Base-by-base conservation (phyloP, 1,140 invertebrate genomes). In the Drosophila orena region DNA sequence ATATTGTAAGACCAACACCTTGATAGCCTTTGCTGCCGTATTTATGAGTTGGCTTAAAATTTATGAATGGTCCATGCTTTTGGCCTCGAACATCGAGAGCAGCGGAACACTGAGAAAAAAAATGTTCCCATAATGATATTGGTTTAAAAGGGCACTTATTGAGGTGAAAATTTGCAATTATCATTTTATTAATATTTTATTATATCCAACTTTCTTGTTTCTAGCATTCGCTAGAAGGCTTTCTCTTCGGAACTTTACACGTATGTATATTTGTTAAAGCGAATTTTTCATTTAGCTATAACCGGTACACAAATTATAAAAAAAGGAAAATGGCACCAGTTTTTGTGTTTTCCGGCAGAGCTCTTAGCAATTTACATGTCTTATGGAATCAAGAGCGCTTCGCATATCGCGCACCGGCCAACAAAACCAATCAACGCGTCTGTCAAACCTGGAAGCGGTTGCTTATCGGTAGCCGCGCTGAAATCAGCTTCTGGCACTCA, bases 401-500 rank as follows among this genome's bases (percentile, higher is more conserved):
- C 66, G 49, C 43, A 50, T 52, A 6, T 35, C 20, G 6, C 61
- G 38, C 42, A 30, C 69, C 50, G 65, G 60, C 71, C 65, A 77
- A 47, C 84, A 89, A 91, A 91, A 89, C 75, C 90, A 91, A 91
- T 91, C 90, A 91, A 91, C 90, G 90, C 90, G 80, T 77, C 77
- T 88, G 81, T 80, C 77, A 68, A 52, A 62, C 37, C 22, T 83
- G 62, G 75, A 68, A 61, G 77, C 76, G 55, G 47, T 50, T 71
- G 81, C 79, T 91, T 91, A 91, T 91, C 90, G 79, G 90, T 88
- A 91, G 90, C 90, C 62, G 57, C 64, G 76, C 76, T 76, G 73
- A 76, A 88, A 85, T 91, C 81, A 81, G 90, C 90, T 91, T 91
- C 90, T 90, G 90, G 86, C 90, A 91, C 83, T 91, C 90, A 91